Percentiles rank a stretch among this genome's conserved stretches.
These are phyloP conservation scores for Sebastes ruberrimus DNA, from an alignment of 2,797 vertebrate species.

Conservation along the genomic window DNA sequence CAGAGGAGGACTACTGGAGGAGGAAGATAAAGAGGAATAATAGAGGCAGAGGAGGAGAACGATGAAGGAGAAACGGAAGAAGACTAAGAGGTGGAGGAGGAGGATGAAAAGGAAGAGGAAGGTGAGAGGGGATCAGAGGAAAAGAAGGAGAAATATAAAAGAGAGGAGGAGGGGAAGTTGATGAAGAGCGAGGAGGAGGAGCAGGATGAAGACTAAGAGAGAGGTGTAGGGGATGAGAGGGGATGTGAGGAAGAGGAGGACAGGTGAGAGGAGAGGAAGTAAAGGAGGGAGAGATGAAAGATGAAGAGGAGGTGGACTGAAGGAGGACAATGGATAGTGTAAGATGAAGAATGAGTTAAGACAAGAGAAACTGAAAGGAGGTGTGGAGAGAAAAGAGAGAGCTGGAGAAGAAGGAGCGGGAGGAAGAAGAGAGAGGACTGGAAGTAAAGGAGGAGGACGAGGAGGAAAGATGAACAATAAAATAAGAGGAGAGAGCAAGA, in stretches of 20 bases:
- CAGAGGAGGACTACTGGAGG: background rate
- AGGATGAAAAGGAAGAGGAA: background rate
- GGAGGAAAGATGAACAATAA: background rate
- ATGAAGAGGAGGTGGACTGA: too few relatives aligned
- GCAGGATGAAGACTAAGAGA: background rate
- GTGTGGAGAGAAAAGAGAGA: too few relatives aligned
- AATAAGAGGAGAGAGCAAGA: background rate
- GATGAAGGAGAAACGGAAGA: background rate
- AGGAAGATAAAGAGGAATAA: constrained; percentile 5
- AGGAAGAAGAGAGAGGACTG: background rate
- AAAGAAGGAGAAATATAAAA: background rate
- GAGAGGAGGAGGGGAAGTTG: background rate
- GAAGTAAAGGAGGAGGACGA: too few relatives aligned
- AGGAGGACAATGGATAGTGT: too few relatives aligned
- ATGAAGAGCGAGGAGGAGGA: too few relatives aligned
- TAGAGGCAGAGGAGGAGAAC: background rate
- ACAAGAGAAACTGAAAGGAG: too few relatives aligned
- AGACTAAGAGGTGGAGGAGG: background rate
- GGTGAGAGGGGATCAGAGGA: background rate
- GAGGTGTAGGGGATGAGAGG: background rate
- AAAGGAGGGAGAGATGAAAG: too few relatives aligned
- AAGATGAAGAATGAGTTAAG: too few relatives aligned
- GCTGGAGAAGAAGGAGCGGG: rapidly evolving
- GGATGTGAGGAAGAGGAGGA: background rate
- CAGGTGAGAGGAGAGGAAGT: background rate